A percentile compares a stretch with the other conserved stretches of the same genome.
Conservation (phyloP, 2,888 invertebrate genomes). For the Leptopilina syphax region DNA sequence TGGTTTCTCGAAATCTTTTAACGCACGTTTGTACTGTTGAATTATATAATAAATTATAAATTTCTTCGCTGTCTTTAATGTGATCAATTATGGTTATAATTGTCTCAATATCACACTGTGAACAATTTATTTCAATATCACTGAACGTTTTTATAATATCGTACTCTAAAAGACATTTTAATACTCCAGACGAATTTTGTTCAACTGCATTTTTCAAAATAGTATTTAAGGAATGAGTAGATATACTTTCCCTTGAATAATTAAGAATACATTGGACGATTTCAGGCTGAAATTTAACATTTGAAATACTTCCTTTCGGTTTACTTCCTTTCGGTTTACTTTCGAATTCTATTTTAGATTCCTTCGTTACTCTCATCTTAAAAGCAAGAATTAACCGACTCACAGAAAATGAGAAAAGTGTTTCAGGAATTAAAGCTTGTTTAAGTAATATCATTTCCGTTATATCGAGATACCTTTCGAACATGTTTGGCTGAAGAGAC, state of each 20-base stretch:
- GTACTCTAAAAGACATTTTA: neutral
- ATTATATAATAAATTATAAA: neutral
- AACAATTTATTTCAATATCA: neutral
- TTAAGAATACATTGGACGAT: slow-evolving; percentile 16
- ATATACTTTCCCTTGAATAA: neutral
- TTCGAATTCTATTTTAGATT: neutral
- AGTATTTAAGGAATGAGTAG: neutral
- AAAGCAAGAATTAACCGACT: neutral
- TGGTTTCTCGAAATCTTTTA: neutral
- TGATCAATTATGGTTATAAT: neutral
- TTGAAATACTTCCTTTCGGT: neutral
- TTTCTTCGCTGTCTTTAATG: neutral
- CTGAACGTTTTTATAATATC: neutral
- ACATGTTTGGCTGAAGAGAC: neutral
- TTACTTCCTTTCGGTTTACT: neutral
- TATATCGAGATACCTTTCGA: slow-evolving; percentile 1
- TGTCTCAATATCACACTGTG: neutral
- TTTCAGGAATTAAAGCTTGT: neutral
- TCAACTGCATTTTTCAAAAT: neutral
- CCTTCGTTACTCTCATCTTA: neutral
- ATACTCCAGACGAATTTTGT: neutral
- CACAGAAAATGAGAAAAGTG: neutral
- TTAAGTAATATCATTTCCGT: neutral
- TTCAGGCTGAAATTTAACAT: neutral
- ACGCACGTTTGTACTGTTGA: neutral